Conservation (phyloP, 2,113 vertebrate genomes). For the Aptenodytes patagonicus region DNA sequence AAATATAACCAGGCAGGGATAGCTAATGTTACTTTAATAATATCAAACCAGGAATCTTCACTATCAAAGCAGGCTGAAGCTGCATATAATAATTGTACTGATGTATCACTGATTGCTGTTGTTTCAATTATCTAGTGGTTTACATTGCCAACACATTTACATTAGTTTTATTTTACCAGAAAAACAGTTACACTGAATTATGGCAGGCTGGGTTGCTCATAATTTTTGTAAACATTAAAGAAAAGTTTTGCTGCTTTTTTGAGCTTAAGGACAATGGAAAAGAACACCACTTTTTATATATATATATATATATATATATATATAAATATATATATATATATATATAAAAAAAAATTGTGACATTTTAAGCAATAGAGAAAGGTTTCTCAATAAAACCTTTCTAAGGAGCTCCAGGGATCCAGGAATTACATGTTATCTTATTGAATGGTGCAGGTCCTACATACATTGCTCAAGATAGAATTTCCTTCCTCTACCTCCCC, state of each 20-base stretch:
- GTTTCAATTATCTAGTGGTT: neutral
- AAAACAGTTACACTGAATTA: neutral
- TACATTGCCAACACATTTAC: neutral
- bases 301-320: neutral
- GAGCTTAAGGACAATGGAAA: neutral
- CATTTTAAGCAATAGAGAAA: slow-evolving; percentile 5
- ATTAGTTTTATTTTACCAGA: neutral
- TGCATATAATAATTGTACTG: neutral
- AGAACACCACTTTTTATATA: neutral
- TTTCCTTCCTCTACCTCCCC: neutral
- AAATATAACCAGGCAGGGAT: neutral
- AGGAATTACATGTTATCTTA: neutral
- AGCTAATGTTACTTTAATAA: neutral
- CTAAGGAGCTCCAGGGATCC: slow-evolving; percentile 7
- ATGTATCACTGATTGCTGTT: neutral
- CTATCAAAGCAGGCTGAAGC: neutral
- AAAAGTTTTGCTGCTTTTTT: neutral
- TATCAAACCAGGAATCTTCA: neutral
- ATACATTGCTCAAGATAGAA: neutral
- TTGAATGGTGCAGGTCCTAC: slow-evolving; percentile 11
- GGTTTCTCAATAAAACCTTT: neutral
- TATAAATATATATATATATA: neutral
- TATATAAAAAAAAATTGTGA: neutral
- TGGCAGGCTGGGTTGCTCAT: neutral
- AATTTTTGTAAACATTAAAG: neutral